Base-by-base conservation (phyloP, 2,888 invertebrate species). In the Chydorus sphaericus region DNA sequence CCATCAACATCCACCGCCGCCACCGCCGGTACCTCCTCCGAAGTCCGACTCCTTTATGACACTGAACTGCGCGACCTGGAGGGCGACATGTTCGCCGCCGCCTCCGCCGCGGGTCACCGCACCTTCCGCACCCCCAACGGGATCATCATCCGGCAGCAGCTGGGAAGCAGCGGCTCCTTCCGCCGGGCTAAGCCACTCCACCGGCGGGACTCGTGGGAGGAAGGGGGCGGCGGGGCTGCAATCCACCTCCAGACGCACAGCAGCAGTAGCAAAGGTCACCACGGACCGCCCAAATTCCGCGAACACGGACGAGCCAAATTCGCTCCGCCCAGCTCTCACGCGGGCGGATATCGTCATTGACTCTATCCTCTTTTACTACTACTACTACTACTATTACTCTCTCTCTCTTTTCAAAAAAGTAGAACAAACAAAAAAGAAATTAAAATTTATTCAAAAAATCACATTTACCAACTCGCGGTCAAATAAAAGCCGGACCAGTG, bases 11-110 rank as follows among this genome's bases (percentile, higher is more conserved):
- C 52, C 52, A 38, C 53, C 37, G 36, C 53, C 28, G 37, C 37
- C 36, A 16, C 53, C 8, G 18, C 33, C 14, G 29, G 18, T 2
- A 10, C 36, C 53, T 28, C 48, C n/a, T 30, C 29, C 26, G 36
- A 48, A 31, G 33, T 55, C 48, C 55, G 55, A 26, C 23, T 55
- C 18, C 49, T 55, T 8, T 48, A 55, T 37, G 55, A 55, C 48
- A 48, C 28, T 23, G 55, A 55, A 33, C 30, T 55, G 20, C 55
- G 55, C 31, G 55, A 55, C 11, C 7, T 44, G 44, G 44, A 44
- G 28, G 23, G 20, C 18, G 39, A 18, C 18, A 23, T 14, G 28
- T 26, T 8, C 6, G 8, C 23, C 44, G 44, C 23, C n/a, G 8
- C 10, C n/a, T 44, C 39, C 20, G 39, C 39, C 18, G n/a, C n/a